Percentiles rank a stretch among this genome's conserved stretches.
Evolutionary conservation across 2,113 vertebrate genomes (phyloP).

Genomic region (Falco punctatus): DNA sequence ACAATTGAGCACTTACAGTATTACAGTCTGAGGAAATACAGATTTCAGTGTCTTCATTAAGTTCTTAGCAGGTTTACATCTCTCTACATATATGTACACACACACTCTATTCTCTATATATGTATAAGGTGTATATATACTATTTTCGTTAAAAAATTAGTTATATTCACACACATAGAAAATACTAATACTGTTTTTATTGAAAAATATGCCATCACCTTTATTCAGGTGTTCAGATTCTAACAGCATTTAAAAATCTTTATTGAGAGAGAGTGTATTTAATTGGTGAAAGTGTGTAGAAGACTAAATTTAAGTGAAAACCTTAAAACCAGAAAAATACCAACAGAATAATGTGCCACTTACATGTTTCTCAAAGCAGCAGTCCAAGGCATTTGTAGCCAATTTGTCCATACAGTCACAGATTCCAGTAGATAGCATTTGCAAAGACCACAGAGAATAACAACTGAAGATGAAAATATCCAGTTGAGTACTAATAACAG

Average conservation of each 20-base stretch:
- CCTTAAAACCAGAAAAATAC: slow-evolving; percentile 17
- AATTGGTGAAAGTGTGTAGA: slow-evolving; percentile 5
- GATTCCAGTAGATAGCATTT: slow-evolving; percentile 59
- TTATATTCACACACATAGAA: background rate
- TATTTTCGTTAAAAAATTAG: background rate
- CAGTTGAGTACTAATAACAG: slow-evolving; percentile 72
- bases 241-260: background rate
- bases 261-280: background rate
- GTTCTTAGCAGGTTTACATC: background rate
- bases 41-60: slow-evolving; percentile 6
- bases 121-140: background rate
- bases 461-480: slow-evolving; percentile 72
- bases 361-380: slow-evolving; percentile 34
- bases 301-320: background rate
- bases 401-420: slow-evolving; percentile 56
- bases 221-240: background rate
- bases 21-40: background rate
- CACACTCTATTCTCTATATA: background rate
- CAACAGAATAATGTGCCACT: slow-evolving; percentile 17
- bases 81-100: background rate
- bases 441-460: slow-evolving; percentile 67
- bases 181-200: background rate
- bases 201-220: slow-evolving; percentile 13
- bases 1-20: background rate
- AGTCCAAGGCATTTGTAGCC: slow-evolving; percentile 38